Evolutionary conservation across 2,797 vertebrate genomes (phyloP), one percentile per base, ranked within the genome.

Genomic region (Pelochelys cantorii): DNA sequence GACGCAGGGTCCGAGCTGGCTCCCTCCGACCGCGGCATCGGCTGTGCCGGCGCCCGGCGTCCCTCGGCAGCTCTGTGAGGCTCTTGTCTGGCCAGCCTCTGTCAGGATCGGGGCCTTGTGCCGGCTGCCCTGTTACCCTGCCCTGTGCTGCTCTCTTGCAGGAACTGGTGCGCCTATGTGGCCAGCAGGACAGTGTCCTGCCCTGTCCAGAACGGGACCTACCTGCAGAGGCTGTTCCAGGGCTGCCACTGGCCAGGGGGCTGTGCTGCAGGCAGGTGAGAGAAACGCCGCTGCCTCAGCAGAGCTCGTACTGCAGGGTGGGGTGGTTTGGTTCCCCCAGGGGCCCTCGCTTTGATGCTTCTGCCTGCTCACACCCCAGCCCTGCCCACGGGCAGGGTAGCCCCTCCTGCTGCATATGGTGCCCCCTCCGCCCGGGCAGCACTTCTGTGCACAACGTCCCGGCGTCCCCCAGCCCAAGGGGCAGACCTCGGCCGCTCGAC

Each of bases 131-230:
- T 48, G 23, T 23, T 14, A 75, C 25, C 14, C 12, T 14, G 7
- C 37, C 2, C 0, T 0, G 4, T 0, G 25, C 14, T 77, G 20
- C 34, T 95, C 81, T 93, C 23, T 97, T 95, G n/a, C 97, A 99
- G 99, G 97, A 99, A 99, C 97, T 99, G 99, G 99, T 99, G 99
- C 97, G 98, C 99, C 2, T 99, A 99, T 22, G 98, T 98, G 1
- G 98, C 99, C 92, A 99, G 98, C 13, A 98, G 98, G 94, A 99
- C 98, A 0, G 98, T 99, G 95, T 99, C 99, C 0, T 99, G 99
- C 98, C 99, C 99, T 52, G 97, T 99, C 77, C 99, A 99, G 96
- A 99, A 99, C 9, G 99, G 99, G 89, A 99, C 99, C 6, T 97
- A 98, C 90, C 98, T 99, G 79, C 99, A 99, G 97, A 97, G 99